Conservation (phyloP, 2,888 invertebrate genomes). For the Aelia acuminata region DNA sequence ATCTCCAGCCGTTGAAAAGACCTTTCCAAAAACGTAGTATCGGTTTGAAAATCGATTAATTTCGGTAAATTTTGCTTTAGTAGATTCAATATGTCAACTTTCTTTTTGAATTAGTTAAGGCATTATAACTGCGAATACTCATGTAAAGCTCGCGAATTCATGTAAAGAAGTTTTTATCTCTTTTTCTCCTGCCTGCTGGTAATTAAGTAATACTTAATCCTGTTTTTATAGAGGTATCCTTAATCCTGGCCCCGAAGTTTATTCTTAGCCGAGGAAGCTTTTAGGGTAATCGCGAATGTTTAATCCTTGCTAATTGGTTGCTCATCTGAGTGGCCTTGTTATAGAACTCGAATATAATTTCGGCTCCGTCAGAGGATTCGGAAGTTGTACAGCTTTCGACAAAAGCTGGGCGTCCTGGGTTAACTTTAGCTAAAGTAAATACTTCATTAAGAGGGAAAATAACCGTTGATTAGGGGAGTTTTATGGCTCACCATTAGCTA, state of each 20-base stretch:
- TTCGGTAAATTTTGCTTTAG: too few species aligned
- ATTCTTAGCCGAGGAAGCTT: background rate
- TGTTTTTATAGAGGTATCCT: background rate
- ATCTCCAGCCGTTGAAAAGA: too few species aligned
- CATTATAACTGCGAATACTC: too few species aligned
- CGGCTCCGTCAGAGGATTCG: background rate
- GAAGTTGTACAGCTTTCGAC: background rate
- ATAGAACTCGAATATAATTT: conserved; percentile 13
- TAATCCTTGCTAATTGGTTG: background rate
- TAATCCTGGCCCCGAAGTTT: background rate
- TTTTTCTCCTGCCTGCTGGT: background rate
- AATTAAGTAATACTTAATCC: conserved; percentile 6
- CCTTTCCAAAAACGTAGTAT: too few species aligned
- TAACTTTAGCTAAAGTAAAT: background rate
- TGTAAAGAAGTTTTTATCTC: background rate
- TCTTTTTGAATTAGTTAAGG: too few species aligned
- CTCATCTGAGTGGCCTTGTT: background rate
- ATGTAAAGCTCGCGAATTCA: too few species aligned
- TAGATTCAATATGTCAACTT: too few species aligned
- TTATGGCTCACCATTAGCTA: background rate
- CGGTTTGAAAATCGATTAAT: too few species aligned
- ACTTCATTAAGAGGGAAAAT: background rate
- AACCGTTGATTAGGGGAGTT: background rate
- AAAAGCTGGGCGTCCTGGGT: background rate
- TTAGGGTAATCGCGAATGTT: background rate